A percentile compares a stretch with the other conserved stretches of the same genome.
Evolutionary conservation across 2,888 invertebrate species (phyloP).

Genomic region (Drosophila prolongata): DNA sequence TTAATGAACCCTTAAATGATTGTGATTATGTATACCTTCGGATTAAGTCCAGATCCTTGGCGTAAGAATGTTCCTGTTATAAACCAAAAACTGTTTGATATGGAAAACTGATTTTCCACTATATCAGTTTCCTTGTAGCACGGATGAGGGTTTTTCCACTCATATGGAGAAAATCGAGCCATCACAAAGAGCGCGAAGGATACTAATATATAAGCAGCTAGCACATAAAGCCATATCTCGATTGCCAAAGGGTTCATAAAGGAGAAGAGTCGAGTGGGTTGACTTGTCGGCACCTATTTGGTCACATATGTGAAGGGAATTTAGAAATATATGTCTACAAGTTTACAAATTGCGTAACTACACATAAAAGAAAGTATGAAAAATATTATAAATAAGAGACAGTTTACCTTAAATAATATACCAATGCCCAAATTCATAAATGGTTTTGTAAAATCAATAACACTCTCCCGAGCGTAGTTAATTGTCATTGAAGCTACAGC

Average conservation of each 20-base stretch:
- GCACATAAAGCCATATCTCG: constrained; percentile 98
- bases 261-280: constrained; percentile 95
- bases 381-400: not conserved
- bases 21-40: constrained; percentile 87
- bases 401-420: constrained; percentile 94
- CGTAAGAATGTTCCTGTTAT: constrained; percentile 95
- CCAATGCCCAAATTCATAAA: constrained; percentile 99
- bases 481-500: constrained; percentile 99
- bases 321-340: constrained; percentile 15
- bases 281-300: constrained; percentile 93
- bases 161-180: constrained; percentile 98
- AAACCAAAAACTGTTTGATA: constrained; percentile 97
- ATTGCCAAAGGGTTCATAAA: constrained; percentile 98
- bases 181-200: constrained; percentile 97
- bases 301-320: constrained; percentile 24
- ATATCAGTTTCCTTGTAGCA: constrained; percentile 93
- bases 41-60: constrained; percentile 93
- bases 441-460: constrained; percentile 98
- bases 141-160: constrained; percentile 94
- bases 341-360: not conserved
- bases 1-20: no score
- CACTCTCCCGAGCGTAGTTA: constrained; percentile 94
- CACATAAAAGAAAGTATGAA: not conserved
- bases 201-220: constrained; percentile 97
- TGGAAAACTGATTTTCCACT: constrained; percentile 97